Base-by-base conservation (phyloP, 2,888 invertebrate species). In the Pardosa pseudoannulata region DNA sequence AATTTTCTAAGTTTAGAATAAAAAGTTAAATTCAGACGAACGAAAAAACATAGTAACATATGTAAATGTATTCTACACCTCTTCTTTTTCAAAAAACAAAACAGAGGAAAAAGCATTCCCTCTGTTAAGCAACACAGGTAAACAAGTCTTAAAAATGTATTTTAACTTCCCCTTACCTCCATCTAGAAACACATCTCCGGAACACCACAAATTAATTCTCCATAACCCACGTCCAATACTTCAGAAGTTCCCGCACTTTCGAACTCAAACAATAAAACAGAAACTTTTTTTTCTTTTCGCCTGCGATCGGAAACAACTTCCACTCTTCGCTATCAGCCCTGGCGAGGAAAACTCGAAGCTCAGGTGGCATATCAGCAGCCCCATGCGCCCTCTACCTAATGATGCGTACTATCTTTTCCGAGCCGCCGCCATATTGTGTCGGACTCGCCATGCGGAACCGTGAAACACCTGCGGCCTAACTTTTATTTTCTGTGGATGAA, bases 301-400 rank as follows among this genome's bases (percentile, higher is more conserved):
- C 46, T 16, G 31, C 41, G 41, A 76, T 76, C 67, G 41, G 46
- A 70, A 70, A 67, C 67, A 70, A 67, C 67, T 67, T 23, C 56
- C 56, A 65, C 62, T 16, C 23, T 23, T 32, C 73, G 65, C 75
- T 70, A 70, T 70, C 70, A 70, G 70, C 70, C 39, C 32, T 28
- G 31, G 70, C 41, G 70, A 70, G 41, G 70, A 70, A 70, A 70
- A 70, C 39, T 39, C 27, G 29, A 41, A 76, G 75, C 75, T 76
- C 75, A 76, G 75, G 75, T 76, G 75, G 75, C 75, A 23, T 76
- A 76, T 76, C 75, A 76, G 75, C 36, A 41, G 31, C 75, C 75
- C 67, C 75, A 65, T 39, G 75, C 65, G 75, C 29, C 67, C 46
- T 65, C 19, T 27, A 39, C 28, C 65, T 76, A 76, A 76, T 76